Conservation (phyloP, 2,888 invertebrate species). For the Xylota sylvarum region DNA sequence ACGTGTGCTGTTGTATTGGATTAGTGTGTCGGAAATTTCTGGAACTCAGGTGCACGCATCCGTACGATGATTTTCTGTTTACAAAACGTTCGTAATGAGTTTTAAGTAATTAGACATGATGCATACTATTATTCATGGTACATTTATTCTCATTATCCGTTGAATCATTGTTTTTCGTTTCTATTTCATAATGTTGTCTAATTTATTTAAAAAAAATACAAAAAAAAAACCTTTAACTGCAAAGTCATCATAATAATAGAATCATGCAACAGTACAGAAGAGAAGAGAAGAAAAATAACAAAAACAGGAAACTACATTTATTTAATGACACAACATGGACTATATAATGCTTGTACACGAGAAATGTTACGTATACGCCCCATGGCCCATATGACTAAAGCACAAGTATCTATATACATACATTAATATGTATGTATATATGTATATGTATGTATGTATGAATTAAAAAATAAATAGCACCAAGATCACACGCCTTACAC, state of each 20-base stretch:
- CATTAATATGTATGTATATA: slow-evolving; percentile 1
- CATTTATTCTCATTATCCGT: background rate
- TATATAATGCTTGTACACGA: slow-evolving; percentile 18
- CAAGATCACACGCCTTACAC: slow-evolving; percentile 70
- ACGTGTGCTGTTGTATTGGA: too few species aligned
- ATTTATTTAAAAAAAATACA: slow-evolving; percentile 12
- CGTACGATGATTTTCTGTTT: slow-evolving; percentile 2
- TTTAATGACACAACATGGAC: slow-evolving; percentile 42
- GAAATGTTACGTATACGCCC: slow-evolving; percentile 59
- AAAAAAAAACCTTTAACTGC: slow-evolving; percentile 13
- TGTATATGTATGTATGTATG: slow-evolving; percentile 11
- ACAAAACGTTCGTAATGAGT: background rate
- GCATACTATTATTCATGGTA: slow-evolving; percentile 12
- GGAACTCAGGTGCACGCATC: background rate
- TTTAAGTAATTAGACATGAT: slow-evolving; percentile 8
- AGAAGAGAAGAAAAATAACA: background rate
- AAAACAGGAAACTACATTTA: slow-evolving; percentile 32
- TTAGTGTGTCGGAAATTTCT: background rate
- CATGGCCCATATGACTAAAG: slow-evolving; percentile 42
- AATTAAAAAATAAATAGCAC: slow-evolving; percentile 50
- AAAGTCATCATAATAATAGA: slow-evolving; percentile 36
- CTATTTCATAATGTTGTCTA: slow-evolving; percentile 32
- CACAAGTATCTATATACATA: slow-evolving; percentile 1
- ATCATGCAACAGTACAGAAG: background rate
- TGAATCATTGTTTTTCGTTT: slow-evolving; percentile 21